Conservation (phyloP, 2,888 invertebrate species). For the Epinotia brunnichana region DNA sequence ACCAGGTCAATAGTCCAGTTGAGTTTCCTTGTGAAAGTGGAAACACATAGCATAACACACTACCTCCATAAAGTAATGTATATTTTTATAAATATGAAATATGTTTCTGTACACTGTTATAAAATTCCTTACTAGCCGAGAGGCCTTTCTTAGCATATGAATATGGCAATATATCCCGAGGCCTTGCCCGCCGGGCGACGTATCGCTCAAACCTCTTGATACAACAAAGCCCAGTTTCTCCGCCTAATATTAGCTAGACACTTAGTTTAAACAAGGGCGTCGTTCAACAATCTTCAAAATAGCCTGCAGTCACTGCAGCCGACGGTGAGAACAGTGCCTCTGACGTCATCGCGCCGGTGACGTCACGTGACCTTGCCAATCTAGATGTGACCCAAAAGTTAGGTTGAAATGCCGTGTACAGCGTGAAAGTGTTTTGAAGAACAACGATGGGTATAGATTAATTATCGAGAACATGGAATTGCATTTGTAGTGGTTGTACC, state of each 20-base stretch:
- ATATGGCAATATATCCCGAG: conserved; percentile 35
- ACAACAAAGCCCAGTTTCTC: conserved; percentile 37
- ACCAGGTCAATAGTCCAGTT: no score
- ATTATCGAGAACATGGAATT: no score
- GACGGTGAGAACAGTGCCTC: conserved; percentile 41
- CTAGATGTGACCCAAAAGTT: conserved; percentile 35
- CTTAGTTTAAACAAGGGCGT: conserved; percentile 43
- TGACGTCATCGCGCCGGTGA: conserved; percentile 53
- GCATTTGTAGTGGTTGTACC: no score
- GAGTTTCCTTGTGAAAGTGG: no score
- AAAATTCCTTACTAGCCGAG: conserved; percentile 10
- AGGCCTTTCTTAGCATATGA: conserved; percentile 22
- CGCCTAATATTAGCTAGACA: conserved; percentile 41
- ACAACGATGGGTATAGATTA: no score
- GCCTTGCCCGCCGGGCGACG: conserved; percentile 28
- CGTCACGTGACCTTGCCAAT: conserved; percentile 59
- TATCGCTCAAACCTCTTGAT: conserved; percentile 37
- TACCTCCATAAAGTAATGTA: background rate
- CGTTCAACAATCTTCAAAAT: conserved; percentile 45
- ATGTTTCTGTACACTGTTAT: conserved; percentile 2
- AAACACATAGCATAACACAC: no score
- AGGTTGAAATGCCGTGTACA: conserved; percentile 19
- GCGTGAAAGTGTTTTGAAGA: background rate
- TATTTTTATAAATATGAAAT: background rate
- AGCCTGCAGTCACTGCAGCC: conserved; percentile 40